A percentile compares a stretch with the other conserved stretches of the same genome.
Conservation (phyloP, 2,113 vertebrate genomes). For the Beaufortia kweichowensis region DNA sequence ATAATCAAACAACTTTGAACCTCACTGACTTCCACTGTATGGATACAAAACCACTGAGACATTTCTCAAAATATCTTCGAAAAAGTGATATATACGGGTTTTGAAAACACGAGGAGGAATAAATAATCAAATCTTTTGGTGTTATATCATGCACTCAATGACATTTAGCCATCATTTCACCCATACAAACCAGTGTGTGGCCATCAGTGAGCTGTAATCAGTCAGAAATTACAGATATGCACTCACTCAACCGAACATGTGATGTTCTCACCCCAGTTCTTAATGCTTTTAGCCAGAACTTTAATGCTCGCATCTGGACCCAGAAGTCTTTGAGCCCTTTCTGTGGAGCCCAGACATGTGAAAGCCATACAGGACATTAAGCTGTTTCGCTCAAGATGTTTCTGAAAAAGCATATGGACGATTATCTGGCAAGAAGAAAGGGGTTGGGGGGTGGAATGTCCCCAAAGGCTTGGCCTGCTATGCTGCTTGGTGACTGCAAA, state of each 20-base stretch:
- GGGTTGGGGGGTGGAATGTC: conserved; percentile 38
- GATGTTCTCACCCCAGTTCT: not conserved
- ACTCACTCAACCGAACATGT: not conserved
- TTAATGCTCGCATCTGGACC: conserved; percentile 13
- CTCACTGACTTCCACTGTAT: no score
- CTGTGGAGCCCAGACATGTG: conserved; percentile 3
- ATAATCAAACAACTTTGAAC: no score
- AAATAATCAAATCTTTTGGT: no score
- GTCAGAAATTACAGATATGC: not conserved
- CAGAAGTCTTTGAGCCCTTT: conserved; percentile 15
- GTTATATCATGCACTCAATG: not conserved
- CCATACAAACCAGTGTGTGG: not conserved
- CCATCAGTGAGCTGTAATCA: not conserved
- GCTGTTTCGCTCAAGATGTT: conserved; percentile 46
- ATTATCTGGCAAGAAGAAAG: conserved; percentile 36
- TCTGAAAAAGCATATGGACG: conserved; percentile 49
- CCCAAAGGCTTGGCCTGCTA: conserved; percentile 51
- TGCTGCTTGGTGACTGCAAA: conserved; percentile 59
- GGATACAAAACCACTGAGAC: no score
- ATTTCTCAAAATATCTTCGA: no score
- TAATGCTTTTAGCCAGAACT: not conserved
- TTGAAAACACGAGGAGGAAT: no score
- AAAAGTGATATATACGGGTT: no score
- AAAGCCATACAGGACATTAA: conserved; percentile 42
- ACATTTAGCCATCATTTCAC: not conserved